Percentiles rank a stretch among this genome's conserved stretches.
phyloP scores from a whole-genome alignment of 2,113 vertebrate species.

The Herpetotheres cachinnans region DNA sequence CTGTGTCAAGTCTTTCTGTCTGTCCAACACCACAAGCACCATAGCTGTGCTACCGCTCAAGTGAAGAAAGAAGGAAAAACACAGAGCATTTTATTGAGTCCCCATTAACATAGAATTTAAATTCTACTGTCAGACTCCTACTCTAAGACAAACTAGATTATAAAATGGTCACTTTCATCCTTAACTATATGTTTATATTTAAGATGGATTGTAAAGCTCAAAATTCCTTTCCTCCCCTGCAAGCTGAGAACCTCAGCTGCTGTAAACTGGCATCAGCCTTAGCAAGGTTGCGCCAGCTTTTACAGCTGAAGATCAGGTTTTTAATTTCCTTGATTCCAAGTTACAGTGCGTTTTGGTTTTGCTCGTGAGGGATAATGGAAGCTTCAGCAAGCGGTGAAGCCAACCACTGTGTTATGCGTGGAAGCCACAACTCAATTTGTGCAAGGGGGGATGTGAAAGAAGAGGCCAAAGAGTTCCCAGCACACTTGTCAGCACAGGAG shows the following conservation, averaged over 20 bases:
- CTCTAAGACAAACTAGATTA: background rate
- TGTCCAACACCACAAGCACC: background rate
- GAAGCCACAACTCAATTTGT: constrained; percentile 17
- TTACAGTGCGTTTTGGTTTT: background rate
- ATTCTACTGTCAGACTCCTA: background rate
- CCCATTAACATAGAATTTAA: background rate
- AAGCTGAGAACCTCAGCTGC: background rate
- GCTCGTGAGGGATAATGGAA: background rate
- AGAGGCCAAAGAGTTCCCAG: background rate
- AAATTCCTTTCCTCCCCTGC: background rate
- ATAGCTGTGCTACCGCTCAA: background rate
- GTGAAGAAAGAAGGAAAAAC: background rate
- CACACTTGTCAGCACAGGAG: background rate
- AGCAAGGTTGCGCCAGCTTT: background rate
- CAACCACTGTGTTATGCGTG: background rate
- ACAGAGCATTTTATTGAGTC: background rate
- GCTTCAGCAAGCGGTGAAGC: background rate
- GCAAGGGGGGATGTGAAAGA: background rate
- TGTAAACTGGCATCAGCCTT: background rate
- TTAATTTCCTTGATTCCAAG: background rate
- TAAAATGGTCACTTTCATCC: background rate
- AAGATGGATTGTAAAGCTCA: background rate
- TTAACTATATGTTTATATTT: background rate
- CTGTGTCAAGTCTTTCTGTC: background rate
- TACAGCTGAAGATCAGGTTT: background rate